Evolutionary conservation across 2,113 vertebrate genomes (phyloP).

Genomic region (Eurypyga helias): DNA sequence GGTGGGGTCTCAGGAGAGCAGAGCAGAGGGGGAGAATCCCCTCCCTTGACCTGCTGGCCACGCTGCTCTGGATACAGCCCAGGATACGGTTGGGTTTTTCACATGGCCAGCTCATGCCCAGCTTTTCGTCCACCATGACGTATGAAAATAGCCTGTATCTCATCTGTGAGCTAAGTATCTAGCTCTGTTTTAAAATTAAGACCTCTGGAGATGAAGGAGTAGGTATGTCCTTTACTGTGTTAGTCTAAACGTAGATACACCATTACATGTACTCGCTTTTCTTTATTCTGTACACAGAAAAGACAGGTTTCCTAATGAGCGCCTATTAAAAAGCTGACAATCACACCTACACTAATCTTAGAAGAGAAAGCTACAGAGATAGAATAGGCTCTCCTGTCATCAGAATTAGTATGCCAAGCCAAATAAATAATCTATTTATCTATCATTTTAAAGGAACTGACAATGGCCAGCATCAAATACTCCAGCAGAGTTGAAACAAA

Average conservation of each 20-base stretch:
- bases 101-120: no score
- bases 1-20: no score
- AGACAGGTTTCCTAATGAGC: not conserved
- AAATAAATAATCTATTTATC: not conserved
- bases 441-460: not conserved
- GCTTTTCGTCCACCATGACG: no score
- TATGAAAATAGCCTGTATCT: not conserved
- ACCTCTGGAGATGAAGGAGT: not conserved
- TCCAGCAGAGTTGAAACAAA: not conserved
- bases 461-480: not conserved
- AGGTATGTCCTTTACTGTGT: not conserved
- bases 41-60: no score
- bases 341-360: not conserved
- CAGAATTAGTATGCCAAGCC: not conserved
- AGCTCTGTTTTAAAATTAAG: not conserved
- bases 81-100: no score
- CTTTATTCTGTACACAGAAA: not conserved
- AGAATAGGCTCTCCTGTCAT: not conserved
- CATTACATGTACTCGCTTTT: not conserved
- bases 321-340: not conserved
- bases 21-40: no score
- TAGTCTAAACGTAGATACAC: not conserved
- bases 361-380: not conserved
- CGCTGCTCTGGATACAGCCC: no score
- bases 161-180: not conserved